Base-by-base conservation (phyloP, 2,113 vertebrate species). In the Cyrtonyx montezumae region DNA sequence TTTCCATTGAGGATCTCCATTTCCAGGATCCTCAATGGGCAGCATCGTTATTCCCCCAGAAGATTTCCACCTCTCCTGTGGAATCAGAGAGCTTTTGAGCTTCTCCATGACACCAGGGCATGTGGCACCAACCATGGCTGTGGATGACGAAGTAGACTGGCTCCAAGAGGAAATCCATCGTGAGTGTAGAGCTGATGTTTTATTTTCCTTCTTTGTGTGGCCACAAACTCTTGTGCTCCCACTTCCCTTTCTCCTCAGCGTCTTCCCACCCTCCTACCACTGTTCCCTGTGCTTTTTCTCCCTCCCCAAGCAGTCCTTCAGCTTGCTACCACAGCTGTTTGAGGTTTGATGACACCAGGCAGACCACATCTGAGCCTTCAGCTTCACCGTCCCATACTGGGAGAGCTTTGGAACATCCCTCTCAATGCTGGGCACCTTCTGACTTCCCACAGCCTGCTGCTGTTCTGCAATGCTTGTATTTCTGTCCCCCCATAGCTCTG, bases 41-140 rank as follows among this genome's bases (percentile, higher is more conserved):
- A 30, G 53, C 46, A 19, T 26, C 34, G 1, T 7, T 51, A 4
- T 69, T 55, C 34, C 15, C 19, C 19, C 15, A 42, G 30, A 18
- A 71, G 26, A 3, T 21, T 18, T 28, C 43, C 26, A 51, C 28
- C 14, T 83, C 63, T 67, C 37, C 37, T 18, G 11, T 37, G 37
- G 51, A 46, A 59, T 67, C 45, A 34, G 59, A 6, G 34, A 56
- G 20, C 25, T 8, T n/a, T 73, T 51, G 43, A 84, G 28, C n/a
- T 84, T 53, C 53, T 34, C 16, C 51, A 34, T 37, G 51, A 40
- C n/a, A 63, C 7, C 0, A 1, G 48, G 42, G 34, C 16, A 21
- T 0, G 1, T 28, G 32, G 22, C 59, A 40, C 67, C 67, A 34
- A 45, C 37, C 1, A 0, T 25, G 37, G 43, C 42, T 40, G 11